Conservation (phyloP, 2,888 invertebrate species). For the Macrosiphum euphorbiae region DNA sequence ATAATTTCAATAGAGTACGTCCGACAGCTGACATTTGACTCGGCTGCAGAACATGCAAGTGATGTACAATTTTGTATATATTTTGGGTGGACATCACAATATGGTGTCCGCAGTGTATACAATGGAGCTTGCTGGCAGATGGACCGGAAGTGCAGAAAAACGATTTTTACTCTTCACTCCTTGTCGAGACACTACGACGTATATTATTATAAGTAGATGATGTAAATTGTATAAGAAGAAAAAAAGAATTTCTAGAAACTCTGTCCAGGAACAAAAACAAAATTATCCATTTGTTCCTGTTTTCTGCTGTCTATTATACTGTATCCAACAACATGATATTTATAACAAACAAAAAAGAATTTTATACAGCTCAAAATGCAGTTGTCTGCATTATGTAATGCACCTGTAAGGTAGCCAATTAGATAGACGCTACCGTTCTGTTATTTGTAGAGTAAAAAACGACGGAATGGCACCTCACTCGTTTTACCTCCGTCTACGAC, state of each 20-base stretch:
- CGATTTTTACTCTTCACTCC: not conserved
- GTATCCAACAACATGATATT: not conserved
- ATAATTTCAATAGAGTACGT: not conserved
- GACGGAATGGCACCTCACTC: not conserved
- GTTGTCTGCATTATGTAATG: not conserved
- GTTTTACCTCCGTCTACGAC: not conserved
- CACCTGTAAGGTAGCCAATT: not conserved
- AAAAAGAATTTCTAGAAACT: not conserved
- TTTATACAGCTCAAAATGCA: not conserved
- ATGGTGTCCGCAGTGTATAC: not conserved
- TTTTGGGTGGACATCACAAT: not conserved
- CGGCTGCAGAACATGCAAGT: not conserved
- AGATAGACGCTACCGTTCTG: not conserved
- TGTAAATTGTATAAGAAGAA: not conserved
- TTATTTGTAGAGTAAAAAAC: not conserved
- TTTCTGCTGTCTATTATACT: not conserved
- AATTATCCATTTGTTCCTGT: not conserved
- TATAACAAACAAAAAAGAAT: not conserved
- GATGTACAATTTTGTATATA: not conserved
- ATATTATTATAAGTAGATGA: not conserved
- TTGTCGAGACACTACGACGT: not conserved
- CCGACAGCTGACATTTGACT: not conserved
- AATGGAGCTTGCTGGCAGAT: not conserved
- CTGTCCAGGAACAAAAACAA: not conserved
- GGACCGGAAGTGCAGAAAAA: not conserved